These are phyloP conservation scores for Lichenostomus cassidix DNA, from an alignment of 2,113 vertebrate genomes.

Conservation along the genomic window DNA sequence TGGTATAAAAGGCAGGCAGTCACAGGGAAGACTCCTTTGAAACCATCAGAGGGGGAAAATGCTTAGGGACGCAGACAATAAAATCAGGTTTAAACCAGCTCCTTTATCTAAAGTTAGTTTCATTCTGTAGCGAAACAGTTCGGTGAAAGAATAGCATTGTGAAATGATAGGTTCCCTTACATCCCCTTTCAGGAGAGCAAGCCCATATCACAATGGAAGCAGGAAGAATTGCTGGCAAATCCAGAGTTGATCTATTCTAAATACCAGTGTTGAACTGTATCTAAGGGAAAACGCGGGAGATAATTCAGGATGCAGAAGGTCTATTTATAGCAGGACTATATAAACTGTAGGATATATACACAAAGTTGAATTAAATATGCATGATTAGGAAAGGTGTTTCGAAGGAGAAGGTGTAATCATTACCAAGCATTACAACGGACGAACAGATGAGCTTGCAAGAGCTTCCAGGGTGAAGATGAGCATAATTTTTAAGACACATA, in stretches of 20 bases:
- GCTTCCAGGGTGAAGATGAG: conserved; percentile 30
- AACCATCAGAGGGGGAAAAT: neutral
- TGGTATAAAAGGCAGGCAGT: neutral
- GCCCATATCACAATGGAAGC: conserved; percentile 28
- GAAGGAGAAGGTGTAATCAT: conserved; percentile 18
- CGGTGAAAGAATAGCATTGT: neutral
- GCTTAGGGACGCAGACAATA: neutral
- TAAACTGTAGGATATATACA: conserved; percentile 63
- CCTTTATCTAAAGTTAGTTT: conserved; percentile 68
- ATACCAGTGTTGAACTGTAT: neutral
- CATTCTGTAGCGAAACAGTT: conserved; percentile 26
- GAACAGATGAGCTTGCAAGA: neutral
- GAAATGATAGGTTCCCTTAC: neutral
- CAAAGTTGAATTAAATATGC: conserved; percentile 63
- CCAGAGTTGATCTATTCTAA: conserved; percentile 8
- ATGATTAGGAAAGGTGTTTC: conserved; percentile 39
- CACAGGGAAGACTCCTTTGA: conserved; percentile 10
- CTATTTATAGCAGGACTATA: conserved; percentile 51
- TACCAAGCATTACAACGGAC: neutral
- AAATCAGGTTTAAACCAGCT: conserved; percentile 17
- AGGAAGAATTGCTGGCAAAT: conserved; percentile 32
- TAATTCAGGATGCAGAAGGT: conserved; percentile 35
- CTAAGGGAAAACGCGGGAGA: neutral
- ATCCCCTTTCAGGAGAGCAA: neutral
- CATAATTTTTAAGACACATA: conserved; percentile 19